phyloP scores from a whole-genome alignment of 92 coral and sea anemone genomes.

The Epizoanthus scotinus region DNA sequence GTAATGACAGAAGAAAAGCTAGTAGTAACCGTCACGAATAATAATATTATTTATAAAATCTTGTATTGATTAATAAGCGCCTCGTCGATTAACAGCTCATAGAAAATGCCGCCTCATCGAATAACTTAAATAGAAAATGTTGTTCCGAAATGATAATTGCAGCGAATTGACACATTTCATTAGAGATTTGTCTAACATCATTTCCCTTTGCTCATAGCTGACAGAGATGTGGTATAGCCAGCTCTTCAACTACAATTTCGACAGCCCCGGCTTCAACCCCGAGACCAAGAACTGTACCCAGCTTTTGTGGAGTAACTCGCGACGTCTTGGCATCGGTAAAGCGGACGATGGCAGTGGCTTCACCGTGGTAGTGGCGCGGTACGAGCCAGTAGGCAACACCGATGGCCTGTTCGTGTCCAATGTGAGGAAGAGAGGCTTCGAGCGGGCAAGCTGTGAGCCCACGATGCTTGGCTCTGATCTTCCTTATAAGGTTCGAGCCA shows the following conservation, averaged over 20 bases:
- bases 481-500: slow-evolving; percentile 60
- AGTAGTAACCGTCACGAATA: too few relatives aligned
- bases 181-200: background rate
- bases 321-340: slow-evolving; percentile 89
- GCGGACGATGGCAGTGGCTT: slow-evolving; percentile 73
- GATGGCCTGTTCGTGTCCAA: slow-evolving; percentile 89
- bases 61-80: too few relatives aligned
- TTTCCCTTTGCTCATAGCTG: slow-evolving; percentile 47
- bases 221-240: slow-evolving; percentile 94
- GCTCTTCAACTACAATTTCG: slow-evolving; percentile 80
- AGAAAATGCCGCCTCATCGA: too few relatives aligned
- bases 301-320: slow-evolving; percentile 84
- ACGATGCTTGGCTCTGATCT: slow-evolving; percentile 62
- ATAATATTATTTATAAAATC: too few relatives aligned
- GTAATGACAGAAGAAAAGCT: too few relatives aligned
- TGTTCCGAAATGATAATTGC: background rate
- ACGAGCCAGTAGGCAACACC: slow-evolving; percentile 95
- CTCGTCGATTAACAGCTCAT: too few relatives aligned
- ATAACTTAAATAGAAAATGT: too few relatives aligned
- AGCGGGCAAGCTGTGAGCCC: slow-evolving; percentile 69
- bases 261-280: slow-evolving; percentile 80
- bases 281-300: slow-evolving; percentile 87
- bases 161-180: background rate
- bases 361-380: slow-evolving; percentile 89
- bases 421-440: slow-evolving; percentile 77